Conservation (phyloP, 2,888 invertebrate genomes). For the Tipula unca region DNA sequence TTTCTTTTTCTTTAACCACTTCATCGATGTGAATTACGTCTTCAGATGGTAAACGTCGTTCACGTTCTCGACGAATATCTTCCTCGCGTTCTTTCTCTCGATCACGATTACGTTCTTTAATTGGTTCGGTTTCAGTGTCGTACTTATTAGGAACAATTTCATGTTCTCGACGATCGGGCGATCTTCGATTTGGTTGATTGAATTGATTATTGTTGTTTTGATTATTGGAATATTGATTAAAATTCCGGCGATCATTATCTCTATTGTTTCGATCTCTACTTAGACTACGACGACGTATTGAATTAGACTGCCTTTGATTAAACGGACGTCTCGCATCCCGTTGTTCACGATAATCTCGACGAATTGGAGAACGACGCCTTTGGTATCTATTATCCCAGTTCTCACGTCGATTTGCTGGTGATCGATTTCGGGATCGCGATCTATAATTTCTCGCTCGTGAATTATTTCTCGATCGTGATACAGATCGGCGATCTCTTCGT, state of each 20-base stretch:
- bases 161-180: conserved; percentile 23
- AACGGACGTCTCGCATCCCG: conserved; percentile 30
- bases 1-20: conserved; percentile 27
- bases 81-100: background rate
- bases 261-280: conserved; percentile 29
- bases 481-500: background rate
- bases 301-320: background rate
- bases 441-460: background rate
- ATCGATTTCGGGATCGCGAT: background rate
- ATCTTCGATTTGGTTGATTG: conserved; percentile 28
- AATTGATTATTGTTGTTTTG: conserved; percentile 31
- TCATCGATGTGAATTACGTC: conserved; percentile 20
- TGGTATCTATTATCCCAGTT: conserved; percentile 15
- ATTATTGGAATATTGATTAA: conserved; percentile 34
- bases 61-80: background rate
- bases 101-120: conserved; percentile 20
- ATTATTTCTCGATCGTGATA: background rate
- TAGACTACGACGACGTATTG: conserved; percentile 21
- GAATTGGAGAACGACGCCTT: conserved; percentile 22
- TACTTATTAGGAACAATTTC: background rate
- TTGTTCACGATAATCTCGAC: conserved; percentile 30
- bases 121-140: background rate
- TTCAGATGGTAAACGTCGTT: background rate
- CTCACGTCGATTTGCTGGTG: conserved; percentile 27
- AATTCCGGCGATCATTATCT: conserved; percentile 22